Base-by-base conservation (phyloP, 2,888 invertebrate genomes). In the Elmis aenea region DNA sequence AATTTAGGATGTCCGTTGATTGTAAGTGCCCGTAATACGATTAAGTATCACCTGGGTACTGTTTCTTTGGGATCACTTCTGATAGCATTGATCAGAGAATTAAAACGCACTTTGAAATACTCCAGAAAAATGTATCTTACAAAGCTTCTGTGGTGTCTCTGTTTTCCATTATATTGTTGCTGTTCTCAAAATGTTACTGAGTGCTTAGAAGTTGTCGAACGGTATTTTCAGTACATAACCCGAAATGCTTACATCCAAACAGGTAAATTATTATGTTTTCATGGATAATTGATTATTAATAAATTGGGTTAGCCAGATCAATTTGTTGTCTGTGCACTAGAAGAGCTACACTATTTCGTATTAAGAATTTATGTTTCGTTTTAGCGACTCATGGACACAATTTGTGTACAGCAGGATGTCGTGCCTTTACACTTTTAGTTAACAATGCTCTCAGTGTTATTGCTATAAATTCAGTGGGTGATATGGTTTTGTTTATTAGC, bases 31-130 rank as follows among this genome's bases (percentile, higher is more conserved):
- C 54, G 62, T 9, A 73, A 73, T 46, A 58, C 80, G 27, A 48
- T 75, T 2, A 61, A 76, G 18, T 87, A 79, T 60, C 87, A 88
- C 64, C 61, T 86, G 42, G 88, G 88, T 5, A 81, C 87, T 0
- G 72, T 87, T 5, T 85, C 86, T 1, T 74, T 87, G 37, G 88
- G 88, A 0, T 81, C 87, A 0, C 66, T 88, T 27, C 62, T 88
- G 11, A 79, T 88, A 35, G 81, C 85, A 13, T 60, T 83, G 2
- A 73, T 86, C n/a, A n/a, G n/a, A n/a, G n/a, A n/a, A n/a, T n/a
- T n/a, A n/a, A n/a, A n/a, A n/a, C n/a, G n/a, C n/a, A n/a, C n/a
- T n/a, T n/a, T n/a, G n/a, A n/a, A n/a, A n/a, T n/a, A n/a, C n/a
- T n/a, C n/a, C n/a, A n/a, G n/a, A n/a, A n/a, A n/a, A n/a, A n/a